Percentiles rank a stretch among this genome's conserved stretches.
Evolutionary conservation across 92 coral and sea anemone genomes (phyloP).

Genomic region (Epizoanthus fatuus): DNA sequence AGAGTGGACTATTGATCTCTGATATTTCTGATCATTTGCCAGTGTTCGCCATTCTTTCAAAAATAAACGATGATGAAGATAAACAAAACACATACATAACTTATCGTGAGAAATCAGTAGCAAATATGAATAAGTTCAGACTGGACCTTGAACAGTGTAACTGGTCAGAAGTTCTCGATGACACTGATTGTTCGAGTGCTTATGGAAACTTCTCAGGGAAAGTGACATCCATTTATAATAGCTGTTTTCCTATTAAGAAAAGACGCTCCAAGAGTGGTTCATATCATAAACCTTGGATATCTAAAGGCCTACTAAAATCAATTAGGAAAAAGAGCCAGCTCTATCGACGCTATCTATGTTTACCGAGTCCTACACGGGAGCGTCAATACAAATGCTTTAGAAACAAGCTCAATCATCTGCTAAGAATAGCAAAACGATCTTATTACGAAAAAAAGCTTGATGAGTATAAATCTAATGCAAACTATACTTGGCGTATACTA

Average conservation of each 20-base stretch:
- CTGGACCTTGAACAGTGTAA: constrained; percentile 18
- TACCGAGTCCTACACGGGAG: neutral
- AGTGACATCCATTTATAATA: constrained; percentile 47
- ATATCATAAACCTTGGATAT: constrained; percentile 63
- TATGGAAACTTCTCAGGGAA: constrained; percentile 31
- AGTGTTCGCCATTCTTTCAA: constrained; percentile 47
- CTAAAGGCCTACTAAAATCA: constrained; percentile 61
- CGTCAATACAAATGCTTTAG: constrained; percentile 34
- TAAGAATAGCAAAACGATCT: constrained; percentile 37
- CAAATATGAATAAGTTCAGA: constrained; percentile 41
- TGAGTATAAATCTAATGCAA: constrained; percentile 42
- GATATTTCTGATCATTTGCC: constrained; percentile 75
- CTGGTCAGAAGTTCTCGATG: constrained; percentile 49
- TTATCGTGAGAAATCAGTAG: constrained; percentile 41
- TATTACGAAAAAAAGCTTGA: constrained; percentile 24
- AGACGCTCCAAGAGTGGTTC: constrained; percentile 7
- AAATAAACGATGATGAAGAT: neutral
- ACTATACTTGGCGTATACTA: constrained; percentile 64
- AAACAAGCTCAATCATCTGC: constrained; percentile 40
- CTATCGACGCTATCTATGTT: constrained; percentile 17
- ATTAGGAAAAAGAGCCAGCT: constrained; percentile 39
- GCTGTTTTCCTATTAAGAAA: constrained; percentile 57
- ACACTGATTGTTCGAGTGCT: constrained; percentile 41
- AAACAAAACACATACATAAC: constrained; percentile 8
- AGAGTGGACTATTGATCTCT: constrained; percentile 54